A percentile compares a stretch with the other conserved stretches of the same genome.
Evolutionary conservation across 2,797 vertebrate species (phyloP).

Genomic region (Hypotaenidia okinawae): DNA sequence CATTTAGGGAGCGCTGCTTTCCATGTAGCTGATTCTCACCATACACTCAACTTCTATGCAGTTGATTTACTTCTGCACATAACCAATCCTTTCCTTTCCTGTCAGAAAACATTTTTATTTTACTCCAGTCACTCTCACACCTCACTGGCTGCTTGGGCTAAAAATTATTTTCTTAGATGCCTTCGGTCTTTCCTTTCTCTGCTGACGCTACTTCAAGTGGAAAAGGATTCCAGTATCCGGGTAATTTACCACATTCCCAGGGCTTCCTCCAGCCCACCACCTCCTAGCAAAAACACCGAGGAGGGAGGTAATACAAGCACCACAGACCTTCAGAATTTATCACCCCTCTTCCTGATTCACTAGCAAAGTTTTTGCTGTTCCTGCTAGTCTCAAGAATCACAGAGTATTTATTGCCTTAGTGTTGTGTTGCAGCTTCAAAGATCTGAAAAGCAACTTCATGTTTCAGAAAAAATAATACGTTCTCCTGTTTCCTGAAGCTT

Average conservation of each 20-base stretch:
- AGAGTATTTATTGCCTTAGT: background rate
- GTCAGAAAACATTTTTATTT: slow-evolving; percentile 50
- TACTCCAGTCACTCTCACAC: slow-evolving; percentile 38
- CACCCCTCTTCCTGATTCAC: background rate
- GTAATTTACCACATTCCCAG: background rate
- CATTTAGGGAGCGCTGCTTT: slow-evolving; percentile 15
- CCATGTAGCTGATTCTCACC: background rate
- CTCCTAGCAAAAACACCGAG: background rate
- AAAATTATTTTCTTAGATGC: background rate
- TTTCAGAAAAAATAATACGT: slow-evolving; percentile 9
- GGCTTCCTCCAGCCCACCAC: background rate
- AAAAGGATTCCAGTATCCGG: background rate
- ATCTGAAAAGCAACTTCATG: background rate
- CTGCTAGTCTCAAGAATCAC: background rate
- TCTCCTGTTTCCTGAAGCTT: background rate
- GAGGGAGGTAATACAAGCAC: background rate
- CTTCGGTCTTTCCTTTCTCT: background rate
- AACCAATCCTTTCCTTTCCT: slow-evolving; percentile 28
- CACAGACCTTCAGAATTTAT: background rate
- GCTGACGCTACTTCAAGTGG: background rate
- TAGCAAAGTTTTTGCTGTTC: background rate
- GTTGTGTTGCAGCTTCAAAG: background rate
- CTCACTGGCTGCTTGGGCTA: slow-evolving; percentile 8
- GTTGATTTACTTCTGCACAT: slow-evolving; percentile 52
- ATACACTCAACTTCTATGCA: slow-evolving; percentile 31